Evolutionary conservation across 2,113 vertebrate species (phyloP), one percentile per base, ranked within the genome.

Genomic region (Larimichthys polyactis): DNA sequence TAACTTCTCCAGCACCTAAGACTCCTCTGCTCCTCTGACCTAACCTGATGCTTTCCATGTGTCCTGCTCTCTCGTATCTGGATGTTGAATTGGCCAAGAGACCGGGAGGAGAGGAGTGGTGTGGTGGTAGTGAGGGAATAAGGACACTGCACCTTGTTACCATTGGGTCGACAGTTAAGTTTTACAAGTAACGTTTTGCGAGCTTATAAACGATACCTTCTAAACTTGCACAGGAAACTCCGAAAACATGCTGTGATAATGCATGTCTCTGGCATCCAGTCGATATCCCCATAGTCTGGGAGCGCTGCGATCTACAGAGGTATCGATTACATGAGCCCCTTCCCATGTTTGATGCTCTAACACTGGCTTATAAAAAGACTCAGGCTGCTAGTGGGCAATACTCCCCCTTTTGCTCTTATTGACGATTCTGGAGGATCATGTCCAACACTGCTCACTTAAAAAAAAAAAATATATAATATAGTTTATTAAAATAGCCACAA

Each of bases 131-230:
- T 14, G 68, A 73, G 77, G 55, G 79, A 63, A 87, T 79, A 86
- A 89, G 87, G 89, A 86, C 90, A 89, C 90, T 91, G 90, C 88
- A 93, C 91, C 92, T 92, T 93, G 89, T 94, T 94, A 94, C 93
- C 90, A 90, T 85, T 90, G 93, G 93, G 93, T 93, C 93, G 89
- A 94, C 94, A 89, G 93, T 95, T 94, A 94, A 93, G 17, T 94
- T 95, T 95, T 93, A 96, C 93, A 87, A 93, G 93, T 89, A 79
- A 92, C 91, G 88, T 94, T 95, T 95, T 95, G 94, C 82, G 82
- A 94, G 94, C 91, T 82, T 91, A 92, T 95, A 95, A 95, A 95
- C 85, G 87, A 92, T 93, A 77, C 87, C 81, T 93, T 94, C 91
- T 94, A 93, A 93, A 94, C 93, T 77, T 91, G 78, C 89, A 92